Base-by-base conservation (phyloP, 2,797 vertebrate species). In the Melanogrammus aeglefinus region DNA sequence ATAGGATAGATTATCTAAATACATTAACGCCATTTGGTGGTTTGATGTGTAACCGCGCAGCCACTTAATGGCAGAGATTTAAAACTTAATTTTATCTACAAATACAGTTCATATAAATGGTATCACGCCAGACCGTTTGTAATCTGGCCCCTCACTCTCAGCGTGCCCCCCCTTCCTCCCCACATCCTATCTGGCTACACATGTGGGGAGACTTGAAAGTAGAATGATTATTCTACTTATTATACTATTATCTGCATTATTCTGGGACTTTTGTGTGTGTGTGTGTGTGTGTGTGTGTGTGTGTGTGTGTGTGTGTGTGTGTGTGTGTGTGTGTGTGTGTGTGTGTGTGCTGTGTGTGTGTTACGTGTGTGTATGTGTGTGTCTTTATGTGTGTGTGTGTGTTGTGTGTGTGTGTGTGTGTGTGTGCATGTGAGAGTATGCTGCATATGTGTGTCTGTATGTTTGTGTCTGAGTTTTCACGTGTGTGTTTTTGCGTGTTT, bases 1-100 rank as follows among this genome's bases (percentile, higher is more conserved):
- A 79, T 35, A 3, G 78, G 63, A 72, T 73, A 79, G 85, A 85
- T 88, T 76, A 80, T 76, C 78, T 86, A 83, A 76, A 76, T 77
- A 75, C 80, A 81, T 88, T 79, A 79, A 83, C 76, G 80, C 82
- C 51, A 6, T 44, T 75, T 33, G 36, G 81, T 66, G 84, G 84
- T 87, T 78, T 76, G 79, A 84, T 80, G 69, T 27, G 82, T 18
- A 18, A 5, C 18, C 47, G 2, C 14, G 47, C 47, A 4, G 47
- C 41, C 84, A 86, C 66, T 69, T 27, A 6, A 27, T 13, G 66
- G n/a, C 27, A 27, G 66, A 24, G 24, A 69, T 27, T 83, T 87
- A 89, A 82, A 74, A 66, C n/a, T 16, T 41, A 13, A 31, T 76
- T 63, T 29, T 72, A 87, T 86, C 80, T 75, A 7, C 74, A 51